A percentile compares a stretch with the other conserved stretches of the same genome.
These are phyloP conservation scores for Lethenteron reissneri DNA, from an alignment of 2,113 vertebrate species.

Conservation along the genomic window DNA sequence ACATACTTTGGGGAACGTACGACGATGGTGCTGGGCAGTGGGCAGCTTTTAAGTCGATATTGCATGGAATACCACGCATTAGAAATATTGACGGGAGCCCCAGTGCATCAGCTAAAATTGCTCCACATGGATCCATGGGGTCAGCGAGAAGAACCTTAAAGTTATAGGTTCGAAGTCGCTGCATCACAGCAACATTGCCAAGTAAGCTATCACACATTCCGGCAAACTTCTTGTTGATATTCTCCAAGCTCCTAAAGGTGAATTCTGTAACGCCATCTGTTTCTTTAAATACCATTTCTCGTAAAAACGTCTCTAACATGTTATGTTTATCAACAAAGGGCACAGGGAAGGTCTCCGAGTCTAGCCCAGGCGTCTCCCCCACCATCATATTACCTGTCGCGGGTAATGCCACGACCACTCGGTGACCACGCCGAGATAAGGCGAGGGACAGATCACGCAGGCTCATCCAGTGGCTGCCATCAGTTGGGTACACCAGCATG, in stretches of 20 bases:
- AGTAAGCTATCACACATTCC: constrained; percentile 24
- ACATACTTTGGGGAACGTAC: constrained; percentile 25
- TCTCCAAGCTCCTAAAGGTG: not conserved
- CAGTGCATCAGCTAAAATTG: constrained; percentile 31
- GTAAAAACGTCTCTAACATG: not conserved
- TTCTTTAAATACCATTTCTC: constrained; percentile 17
- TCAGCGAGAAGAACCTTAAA: constrained; percentile 44
- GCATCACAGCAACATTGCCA: constrained; percentile 22
- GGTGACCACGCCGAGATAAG: constrained; percentile 33
- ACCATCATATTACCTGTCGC: constrained; percentile 25
- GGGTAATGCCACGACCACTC: constrained; percentile 27
- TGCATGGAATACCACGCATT: constrained; percentile 27
- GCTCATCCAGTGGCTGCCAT: constrained; percentile 60
- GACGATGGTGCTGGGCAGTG: constrained; percentile 37
- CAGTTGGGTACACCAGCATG: constrained; percentile 42
- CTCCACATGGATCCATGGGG: constrained; percentile 40
- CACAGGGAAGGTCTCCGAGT: constrained; percentile 18
- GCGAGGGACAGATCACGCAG: constrained; percentile 23
- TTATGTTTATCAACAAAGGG: constrained; percentile 13
- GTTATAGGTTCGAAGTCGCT: constrained; percentile 18
- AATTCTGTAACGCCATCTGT: constrained; percentile 7
- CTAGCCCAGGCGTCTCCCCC: constrained; percentile 27
- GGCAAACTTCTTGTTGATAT: fast-evolving
- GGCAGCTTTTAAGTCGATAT: constrained; percentile 22
- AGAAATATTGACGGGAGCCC: constrained; percentile 44